Evolutionary conservation across 2,113 vertebrate genomes (phyloP).

Genomic region (Synodontis membranacea): DNA sequence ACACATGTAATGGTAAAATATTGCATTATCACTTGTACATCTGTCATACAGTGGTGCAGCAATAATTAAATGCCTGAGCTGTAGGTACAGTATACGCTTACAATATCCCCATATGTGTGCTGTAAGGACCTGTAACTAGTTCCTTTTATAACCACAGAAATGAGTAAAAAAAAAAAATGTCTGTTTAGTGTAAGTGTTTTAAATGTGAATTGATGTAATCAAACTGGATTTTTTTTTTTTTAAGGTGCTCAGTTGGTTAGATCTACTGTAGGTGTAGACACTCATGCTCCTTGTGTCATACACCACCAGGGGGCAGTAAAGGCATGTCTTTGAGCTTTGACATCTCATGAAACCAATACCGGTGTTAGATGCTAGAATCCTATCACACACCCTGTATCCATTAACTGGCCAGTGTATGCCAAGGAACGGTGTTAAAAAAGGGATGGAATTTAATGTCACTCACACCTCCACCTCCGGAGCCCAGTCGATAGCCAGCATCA

Average conservation of each 20-base stretch:
- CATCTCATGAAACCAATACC: not conserved
- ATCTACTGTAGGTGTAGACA: not conserved
- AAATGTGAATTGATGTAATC: not conserved
- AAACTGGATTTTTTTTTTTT: not conserved
- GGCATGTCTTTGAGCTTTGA: not conserved
- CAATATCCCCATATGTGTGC: not conserved
- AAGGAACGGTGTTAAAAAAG: constrained; percentile 84
- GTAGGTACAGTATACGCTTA: constrained; percentile 4
- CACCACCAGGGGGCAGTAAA: constrained; percentile 30
- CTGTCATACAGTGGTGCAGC: constrained; percentile 18
- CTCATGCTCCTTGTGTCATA: not conserved
- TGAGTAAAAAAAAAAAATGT: not conserved
- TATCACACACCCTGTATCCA: not conserved
- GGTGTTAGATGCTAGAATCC: not conserved
- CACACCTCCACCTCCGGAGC: constrained; percentile 80
- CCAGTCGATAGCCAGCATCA: constrained; percentile 82
- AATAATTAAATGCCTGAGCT: constrained; percentile 12
- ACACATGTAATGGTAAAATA: constrained; percentile 19
- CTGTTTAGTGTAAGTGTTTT: not conserved
- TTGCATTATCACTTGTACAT: constrained; percentile 36
- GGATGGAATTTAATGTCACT: constrained; percentile 89
- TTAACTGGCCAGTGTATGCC: constrained; percentile 83
- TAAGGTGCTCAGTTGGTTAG: not conserved
- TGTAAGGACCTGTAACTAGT: not conserved
- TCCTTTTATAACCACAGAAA: constrained; percentile 7